Conservation (phyloP, 37 sponge, comb jelly and placozoan genomes). For the Ephydatia muelleri region DNA sequence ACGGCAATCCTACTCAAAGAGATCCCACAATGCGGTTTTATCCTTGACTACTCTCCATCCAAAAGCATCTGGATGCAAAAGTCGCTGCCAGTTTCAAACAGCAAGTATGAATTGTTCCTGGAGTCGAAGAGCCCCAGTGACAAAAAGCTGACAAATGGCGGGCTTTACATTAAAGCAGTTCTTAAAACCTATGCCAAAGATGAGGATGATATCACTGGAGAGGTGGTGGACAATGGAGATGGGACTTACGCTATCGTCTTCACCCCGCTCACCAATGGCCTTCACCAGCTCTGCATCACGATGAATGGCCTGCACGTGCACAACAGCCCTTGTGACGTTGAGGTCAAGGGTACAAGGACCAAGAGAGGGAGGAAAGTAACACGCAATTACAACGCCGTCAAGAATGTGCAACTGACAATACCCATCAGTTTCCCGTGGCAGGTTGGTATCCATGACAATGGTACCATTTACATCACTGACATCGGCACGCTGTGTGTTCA, state of each 20-base stretch:
- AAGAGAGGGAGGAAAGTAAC: not conserved
- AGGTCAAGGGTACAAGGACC: not conserved
- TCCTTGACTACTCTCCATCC: not conserved
- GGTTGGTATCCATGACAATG: not conserved
- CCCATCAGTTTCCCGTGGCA: not conserved
- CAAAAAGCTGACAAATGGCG: not conserved
- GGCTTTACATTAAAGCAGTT: not conserved
- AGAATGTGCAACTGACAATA: not conserved
- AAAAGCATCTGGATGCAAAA: not conserved
- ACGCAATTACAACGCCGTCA: not conserved
- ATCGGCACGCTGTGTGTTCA: not conserved
- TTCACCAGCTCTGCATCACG: slow-evolving; percentile 11
- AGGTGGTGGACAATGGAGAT: slow-evolving; percentile 8
- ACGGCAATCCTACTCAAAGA: not conserved
- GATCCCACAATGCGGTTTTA: not conserved
- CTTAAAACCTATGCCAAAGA: not conserved
- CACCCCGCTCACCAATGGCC: not conserved
- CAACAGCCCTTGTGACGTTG: slow-evolving; percentile 8
- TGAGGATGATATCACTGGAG: not conserved
- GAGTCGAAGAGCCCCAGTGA: not conserved
- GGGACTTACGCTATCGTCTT: slow-evolving; percentile 11
- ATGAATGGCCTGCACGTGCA: slow-evolving; percentile 1
- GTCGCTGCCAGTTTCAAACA: not conserved
- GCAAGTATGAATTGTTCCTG: not conserved
- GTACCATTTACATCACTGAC: not conserved